These are phyloP conservation scores for Felis chaus DNA, from an alignment of 2,113 vertebrate genomes.

Conservation along the genomic window DNA sequence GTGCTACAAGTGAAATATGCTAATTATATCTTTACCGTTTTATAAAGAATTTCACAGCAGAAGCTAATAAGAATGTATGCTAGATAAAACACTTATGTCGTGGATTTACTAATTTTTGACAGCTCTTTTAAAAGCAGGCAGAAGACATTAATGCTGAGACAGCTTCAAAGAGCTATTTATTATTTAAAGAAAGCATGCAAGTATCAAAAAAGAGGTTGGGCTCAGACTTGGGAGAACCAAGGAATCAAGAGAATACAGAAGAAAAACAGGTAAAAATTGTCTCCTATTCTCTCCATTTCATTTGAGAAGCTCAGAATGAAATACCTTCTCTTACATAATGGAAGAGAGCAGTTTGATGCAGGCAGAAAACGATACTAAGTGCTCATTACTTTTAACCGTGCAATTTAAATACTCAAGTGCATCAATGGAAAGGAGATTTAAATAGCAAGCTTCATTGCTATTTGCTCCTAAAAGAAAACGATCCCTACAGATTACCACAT, in stretches of 20 bases:
- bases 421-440: conserved; percentile 63
- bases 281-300: not conserved
- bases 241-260: not conserved
- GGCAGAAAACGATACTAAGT: conserved; percentile 48
- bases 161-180: not conserved
- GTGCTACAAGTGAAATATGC: conserved; percentile 12
- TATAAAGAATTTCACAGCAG: conserved; percentile 49
- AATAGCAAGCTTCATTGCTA: conserved; percentile 67
- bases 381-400: conserved; percentile 72
- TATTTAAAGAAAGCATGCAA: not conserved
- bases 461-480: conserved; percentile 64
- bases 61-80: conserved; percentile 15
- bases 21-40: conserved; percentile 65
- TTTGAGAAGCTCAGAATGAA: conserved; percentile 44
- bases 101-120: conserved; percentile 42
- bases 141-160: not conserved
- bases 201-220: not conserved
- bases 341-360: conserved; percentile 38
- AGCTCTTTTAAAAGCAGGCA: conserved; percentile 4
- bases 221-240: not conserved
- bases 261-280: conserved; percentile 13
- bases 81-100: not conserved
- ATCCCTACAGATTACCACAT: conserved; percentile 58
- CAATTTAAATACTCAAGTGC: conserved; percentile 73
- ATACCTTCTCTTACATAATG: conserved; percentile 38